Evolutionary conservation across 2,888 invertebrate species (phyloP), one percentile per base, ranked within the genome.

Genomic region (Theretra japonica): DNA sequence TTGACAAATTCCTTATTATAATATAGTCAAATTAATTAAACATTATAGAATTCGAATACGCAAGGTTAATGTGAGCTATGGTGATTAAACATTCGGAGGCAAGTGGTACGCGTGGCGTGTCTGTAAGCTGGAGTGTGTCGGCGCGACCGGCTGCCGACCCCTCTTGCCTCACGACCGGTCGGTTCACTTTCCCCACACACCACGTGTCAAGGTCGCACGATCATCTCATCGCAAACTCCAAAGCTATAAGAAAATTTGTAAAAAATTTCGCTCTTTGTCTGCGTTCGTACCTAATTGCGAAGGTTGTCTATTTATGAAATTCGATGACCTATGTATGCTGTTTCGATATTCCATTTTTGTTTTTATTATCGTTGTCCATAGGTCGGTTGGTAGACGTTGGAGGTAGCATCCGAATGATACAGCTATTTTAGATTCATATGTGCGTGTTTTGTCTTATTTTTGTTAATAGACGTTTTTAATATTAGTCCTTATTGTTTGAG

Each of bases 181-280:
- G 77, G 90, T 90, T 90, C 90, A 94, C 94, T 94, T 94, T 94
- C 94, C 88, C 92, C 80, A 76, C 80, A 76, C 80, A 75, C 73
- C 83, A 77, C 91, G 84, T 90, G 94, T 94, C 94, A 94, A 94
- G 94, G 94, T 94, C 91, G 90, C 72, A 33, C 78, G 80, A 77
- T 80, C 87, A 84, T 86, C 86, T 75, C 83, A 80, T 83, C 80
- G 80, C 81, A 68, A 56, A 69, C 72, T 73, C 75, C 76, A 76
- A 75, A 73, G 79, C 75, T 72, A 79, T 77, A 78, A 75, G 79
- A 77, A 79, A 78, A 81, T 77, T 79, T 76, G 73, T 73, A 73
- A 79, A 79, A 78, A 76, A 73, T 74, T 56, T 69, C 65, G 69
- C 69, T 65, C 58, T 73, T 72, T 73, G 70, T 73, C 74, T 59